Evolutionary conservation across 1,140 invertebrate genomes (phyloP), one percentile per base, ranked within the genome.

Genomic region (Micrasema minimum): DNA sequence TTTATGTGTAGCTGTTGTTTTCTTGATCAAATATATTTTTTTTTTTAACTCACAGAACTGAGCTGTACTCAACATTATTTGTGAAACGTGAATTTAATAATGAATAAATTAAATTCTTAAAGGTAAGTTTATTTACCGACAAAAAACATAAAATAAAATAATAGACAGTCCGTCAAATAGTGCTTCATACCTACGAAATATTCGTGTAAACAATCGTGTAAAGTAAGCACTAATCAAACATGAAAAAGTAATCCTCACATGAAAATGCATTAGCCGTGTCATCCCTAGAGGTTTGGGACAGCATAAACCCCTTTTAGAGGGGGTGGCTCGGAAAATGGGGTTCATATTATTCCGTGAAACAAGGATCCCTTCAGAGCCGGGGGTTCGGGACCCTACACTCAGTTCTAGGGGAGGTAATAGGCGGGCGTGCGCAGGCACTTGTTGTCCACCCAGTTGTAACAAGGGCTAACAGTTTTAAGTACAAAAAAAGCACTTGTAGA

Each of bases 181-280:
- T n/a, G n/a, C n/a, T n/a, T n/a, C n/a, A n/a, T n/a, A n/a, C n/a
- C n/a, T n/a, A n/a, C n/a, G n/a, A 41, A 7, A n/a, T n/a, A 43
- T n/a, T 43, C 41, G 7, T n/a, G 41, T 43, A 43, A 43, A 43
- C 48, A 51, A 51, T 51, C 5, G 5, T 22, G 26, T 16, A 7
- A 14, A 55, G 35, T 14, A 14, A 1, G 51, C 14, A 14, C 1
- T 20, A 50, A 35, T 31, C 12, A 55, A 55, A 16, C 11, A 23
- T 0, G 26, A 7, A 55, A 16, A 31, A 31, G n/a, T 55, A 55
- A 55, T 55, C 51, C 18, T 26, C 23, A 55, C 26, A 55, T 55
- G 18, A 55, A 55, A 55, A 55, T 55, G 51, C 51, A 55, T 55
- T 55, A 55, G 51, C 51, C 12, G 51, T 55, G 51, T 35, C 23